Conservation (phyloP, 2,797 vertebrate species). For the Tauraco hartlaubi region DNA sequence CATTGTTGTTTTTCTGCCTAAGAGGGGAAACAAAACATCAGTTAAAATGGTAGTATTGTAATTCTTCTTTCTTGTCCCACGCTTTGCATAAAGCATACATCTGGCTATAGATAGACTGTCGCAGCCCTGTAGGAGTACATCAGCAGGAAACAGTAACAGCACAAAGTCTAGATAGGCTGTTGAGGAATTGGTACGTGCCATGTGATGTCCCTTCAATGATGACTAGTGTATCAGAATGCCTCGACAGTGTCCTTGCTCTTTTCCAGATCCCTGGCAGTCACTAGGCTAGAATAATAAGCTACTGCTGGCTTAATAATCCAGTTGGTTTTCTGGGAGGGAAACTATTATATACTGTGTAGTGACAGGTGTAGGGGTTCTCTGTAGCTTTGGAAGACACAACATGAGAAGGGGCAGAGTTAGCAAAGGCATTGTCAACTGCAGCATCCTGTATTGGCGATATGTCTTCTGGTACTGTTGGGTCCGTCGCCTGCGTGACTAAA, state of each 20-base stretch:
- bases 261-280: neutral
- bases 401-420: neutral
- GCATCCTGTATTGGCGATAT: neutral
- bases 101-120: neutral
- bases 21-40: neutral
- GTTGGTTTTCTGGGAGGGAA: neutral
- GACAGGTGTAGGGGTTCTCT: neutral
- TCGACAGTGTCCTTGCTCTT: neutral
- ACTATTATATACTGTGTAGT: neutral
- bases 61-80: neutral
- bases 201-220: neutral
- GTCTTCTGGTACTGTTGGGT: neutral
- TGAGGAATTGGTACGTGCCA: neutral
- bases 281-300: neutral
- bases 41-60: neutral
- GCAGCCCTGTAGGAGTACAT: neutral
- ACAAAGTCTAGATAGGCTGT: neutral
- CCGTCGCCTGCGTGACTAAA: neutral
- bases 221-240: neutral
- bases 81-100: neutral
- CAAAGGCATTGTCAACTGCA: neutral
- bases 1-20: neutral
- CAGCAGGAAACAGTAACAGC: neutral
- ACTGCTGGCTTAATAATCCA: slow-evolving; percentile 3
- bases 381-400: neutral